phyloP scores from a whole-genome alignment of 2,888 invertebrate genomes.

The Sminthurinus aureus region DNA sequence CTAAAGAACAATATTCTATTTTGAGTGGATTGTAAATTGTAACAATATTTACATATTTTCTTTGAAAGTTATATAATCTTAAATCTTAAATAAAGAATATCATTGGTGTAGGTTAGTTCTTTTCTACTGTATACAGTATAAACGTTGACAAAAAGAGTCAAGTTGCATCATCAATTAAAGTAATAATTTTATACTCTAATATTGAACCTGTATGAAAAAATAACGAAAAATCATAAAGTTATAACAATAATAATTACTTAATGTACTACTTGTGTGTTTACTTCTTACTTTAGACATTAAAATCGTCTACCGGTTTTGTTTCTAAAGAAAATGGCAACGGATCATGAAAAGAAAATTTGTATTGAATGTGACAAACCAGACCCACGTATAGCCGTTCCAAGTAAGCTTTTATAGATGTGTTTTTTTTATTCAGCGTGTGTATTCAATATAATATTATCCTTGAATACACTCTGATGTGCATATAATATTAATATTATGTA shows the following conservation, averaged over 20 bases:
- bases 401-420: background rate
- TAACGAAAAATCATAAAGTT: too few relatives aligned
- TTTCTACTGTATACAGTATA: background rate
- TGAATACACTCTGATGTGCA: too few relatives aligned
- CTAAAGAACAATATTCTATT: background rate
- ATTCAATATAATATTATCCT: too few relatives aligned
- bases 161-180: background rate
- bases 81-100: too few relatives aligned
- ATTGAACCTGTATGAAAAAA: too few relatives aligned
- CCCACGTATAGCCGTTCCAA: constrained; percentile 28
- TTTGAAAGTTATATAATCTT: too few relatives aligned
- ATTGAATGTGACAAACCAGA: constrained; percentile 38
- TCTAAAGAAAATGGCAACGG: background rate
- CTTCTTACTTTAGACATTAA: background rate
- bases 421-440: background rate
- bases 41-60: too few relatives aligned
- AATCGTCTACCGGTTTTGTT: too few relatives aligned
- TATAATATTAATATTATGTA: too few relatives aligned
- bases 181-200: background rate
- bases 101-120: too few relatives aligned
- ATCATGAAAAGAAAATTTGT: constrained; percentile 39
- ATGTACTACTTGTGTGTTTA: constrained; percentile 1
- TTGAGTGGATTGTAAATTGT: too few relatives aligned
- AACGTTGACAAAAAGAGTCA: too few relatives aligned
- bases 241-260: background rate